phyloP scores from a whole-genome alignment of 1,140 invertebrate genomes.

The Leptoteleia sp. region DNA sequence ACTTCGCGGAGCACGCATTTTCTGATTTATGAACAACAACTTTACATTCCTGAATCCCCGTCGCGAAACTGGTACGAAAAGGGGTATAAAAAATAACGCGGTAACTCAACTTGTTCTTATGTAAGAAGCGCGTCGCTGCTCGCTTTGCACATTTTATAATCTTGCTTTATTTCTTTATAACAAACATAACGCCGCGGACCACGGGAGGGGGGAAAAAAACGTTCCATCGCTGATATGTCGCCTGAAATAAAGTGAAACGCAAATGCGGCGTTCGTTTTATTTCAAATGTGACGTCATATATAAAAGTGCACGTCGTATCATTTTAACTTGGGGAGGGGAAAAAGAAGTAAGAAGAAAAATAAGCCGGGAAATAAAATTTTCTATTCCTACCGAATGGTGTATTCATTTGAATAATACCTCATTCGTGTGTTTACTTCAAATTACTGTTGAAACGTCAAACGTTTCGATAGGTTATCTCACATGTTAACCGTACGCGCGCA shows the following conservation, averaged over 20 bases:
- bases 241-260: slow-evolving; percentile 12
- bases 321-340: too few species aligned
- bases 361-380: neutral
- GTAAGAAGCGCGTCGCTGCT: slow-evolving; percentile 6
- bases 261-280: slow-evolving; percentile 4
- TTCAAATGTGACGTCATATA: neutral
- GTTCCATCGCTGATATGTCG: slow-evolving; percentile 14
- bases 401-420: slow-evolving; percentile 2
- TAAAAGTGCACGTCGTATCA: neutral
- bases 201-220: slow-evolving; percentile 19
- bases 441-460: neutral
- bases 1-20: too few species aligned
- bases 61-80: slow-evolving; percentile 4
- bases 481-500: too few species aligned
- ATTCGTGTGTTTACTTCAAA: neutral
- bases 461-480: neutral
- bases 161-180: slow-evolving; percentile 26
- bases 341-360: too few species aligned
- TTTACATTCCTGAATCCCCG: slow-evolving; percentile 17
- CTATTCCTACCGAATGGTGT: neutral
- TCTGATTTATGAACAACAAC: too few species aligned
- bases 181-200: slow-evolving; percentile 7
- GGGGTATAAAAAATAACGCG: slow-evolving; percentile 4
- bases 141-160: slow-evolving; percentile 19
- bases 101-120: slow-evolving; percentile 16